Evolutionary conservation across 2,113 vertebrate species (phyloP).

Genomic region (Serinus canaria): DNA sequence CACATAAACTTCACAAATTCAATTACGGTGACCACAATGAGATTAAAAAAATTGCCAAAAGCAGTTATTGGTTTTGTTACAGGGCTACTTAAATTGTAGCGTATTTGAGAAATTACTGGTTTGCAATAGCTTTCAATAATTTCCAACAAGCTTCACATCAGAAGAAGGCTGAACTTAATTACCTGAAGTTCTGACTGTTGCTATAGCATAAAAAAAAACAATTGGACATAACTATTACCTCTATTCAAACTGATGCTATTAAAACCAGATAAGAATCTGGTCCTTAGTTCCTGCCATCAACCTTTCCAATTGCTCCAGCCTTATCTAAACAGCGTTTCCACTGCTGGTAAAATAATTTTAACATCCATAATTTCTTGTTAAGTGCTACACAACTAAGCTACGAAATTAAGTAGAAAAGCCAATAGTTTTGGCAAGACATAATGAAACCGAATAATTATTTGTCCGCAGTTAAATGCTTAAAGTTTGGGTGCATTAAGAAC

Average conservation of each 20-base stretch:
- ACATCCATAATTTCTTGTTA: not conserved
- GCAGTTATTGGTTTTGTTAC: not conserved
- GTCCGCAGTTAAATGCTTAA: not conserved
- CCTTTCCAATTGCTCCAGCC: not conserved
- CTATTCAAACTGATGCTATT: not conserved
- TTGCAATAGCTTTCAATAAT: not conserved
- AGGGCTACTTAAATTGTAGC: not conserved
- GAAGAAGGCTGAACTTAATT: not conserved
- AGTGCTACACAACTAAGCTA: not conserved
- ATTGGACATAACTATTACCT: not conserved
- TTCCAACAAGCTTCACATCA: not conserved
- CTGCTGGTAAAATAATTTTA: not conserved
- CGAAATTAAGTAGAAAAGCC: not conserved
- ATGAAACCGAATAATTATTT: not conserved
- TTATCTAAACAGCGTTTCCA: not conserved
- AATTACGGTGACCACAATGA: not conserved
- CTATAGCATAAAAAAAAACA: not conserved
- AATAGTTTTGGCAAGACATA: not conserved
- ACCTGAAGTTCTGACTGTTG: not conserved
- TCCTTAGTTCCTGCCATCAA: not conserved
- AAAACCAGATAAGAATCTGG: not conserved
- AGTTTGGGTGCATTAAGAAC: not conserved
- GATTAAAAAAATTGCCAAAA: not conserved
- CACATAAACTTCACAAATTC: not conserved
- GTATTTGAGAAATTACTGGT: not conserved